phyloP scores from a whole-genome alignment of 2,113 vertebrate species.

The Bothrops jararaca region DNA sequence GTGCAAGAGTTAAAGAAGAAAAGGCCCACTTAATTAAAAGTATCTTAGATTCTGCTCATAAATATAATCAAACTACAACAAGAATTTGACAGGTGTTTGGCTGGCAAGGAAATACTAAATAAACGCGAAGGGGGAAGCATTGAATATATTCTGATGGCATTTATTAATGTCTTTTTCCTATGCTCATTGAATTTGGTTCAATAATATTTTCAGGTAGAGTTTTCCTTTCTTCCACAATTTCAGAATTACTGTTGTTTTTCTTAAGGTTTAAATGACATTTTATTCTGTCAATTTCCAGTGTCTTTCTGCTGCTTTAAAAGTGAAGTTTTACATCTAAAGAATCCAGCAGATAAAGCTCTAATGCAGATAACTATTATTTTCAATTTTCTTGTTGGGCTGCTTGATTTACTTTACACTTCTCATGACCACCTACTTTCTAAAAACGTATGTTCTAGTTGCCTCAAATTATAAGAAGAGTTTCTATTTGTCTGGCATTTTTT shows the following conservation, averaged over 20 bases:
- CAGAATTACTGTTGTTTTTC: not conserved
- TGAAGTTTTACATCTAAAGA: not conserved
- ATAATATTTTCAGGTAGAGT: not conserved
- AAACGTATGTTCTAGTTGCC: not conserved
- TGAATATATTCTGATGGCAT: constrained; percentile 27
- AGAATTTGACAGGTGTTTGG: constrained; percentile 64
- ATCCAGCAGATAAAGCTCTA: not conserved
- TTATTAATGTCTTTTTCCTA: constrained; percentile 24
- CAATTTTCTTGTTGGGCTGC: not conserved
- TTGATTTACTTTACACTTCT: not conserved
- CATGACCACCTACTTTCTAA: not conserved
- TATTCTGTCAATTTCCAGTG: not conserved
- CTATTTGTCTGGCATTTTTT: not conserved
- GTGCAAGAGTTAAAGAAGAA: constrained; percentile 47
- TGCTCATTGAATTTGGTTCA: constrained; percentile 35
- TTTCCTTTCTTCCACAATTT: not conserved
- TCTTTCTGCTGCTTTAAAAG: not conserved
- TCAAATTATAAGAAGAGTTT: not conserved
- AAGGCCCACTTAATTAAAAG: constrained; percentile 63
- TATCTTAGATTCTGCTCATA: constrained; percentile 58
- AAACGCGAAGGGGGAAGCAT: constrained; percentile 5
- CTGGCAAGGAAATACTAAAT: constrained; percentile 49
- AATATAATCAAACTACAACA: constrained; percentile 63
- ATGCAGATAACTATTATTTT: not conserved
- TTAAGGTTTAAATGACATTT: not conserved